Base-by-base conservation (phyloP, 2,797 vertebrate genomes). In the Threskiornis aethiopicus region DNA sequence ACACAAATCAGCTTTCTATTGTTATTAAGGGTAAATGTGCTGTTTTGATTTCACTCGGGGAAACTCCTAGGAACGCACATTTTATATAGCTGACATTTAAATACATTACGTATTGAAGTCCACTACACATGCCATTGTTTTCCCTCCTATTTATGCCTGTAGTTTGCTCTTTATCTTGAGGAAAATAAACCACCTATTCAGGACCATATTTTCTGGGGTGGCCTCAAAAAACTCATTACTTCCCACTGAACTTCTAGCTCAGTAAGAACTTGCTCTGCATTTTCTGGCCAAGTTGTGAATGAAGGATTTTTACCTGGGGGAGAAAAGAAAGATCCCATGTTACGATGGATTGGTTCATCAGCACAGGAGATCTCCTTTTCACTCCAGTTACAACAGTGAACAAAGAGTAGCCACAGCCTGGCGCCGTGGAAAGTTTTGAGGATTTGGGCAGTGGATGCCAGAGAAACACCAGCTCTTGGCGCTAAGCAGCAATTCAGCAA, bases 121-220 rank as follows among this genome's bases (percentile, higher is more conserved):
- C 16, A 42, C 24, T 33, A 58, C 47, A 29, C 4, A 10, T 11
- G 17, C 11, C 15, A 29, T 10, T 67, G 22, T 9, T 76, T 55
- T 29, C 28, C n/a, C 35, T 86, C 35, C 33, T 46, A 11, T 31
- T 77, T 9, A 37, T 19, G 7, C 33, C 47, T 59, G n/a, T 11
- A n/a, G 6, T 44, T 42, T 21, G 39, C 3, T 75, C 28, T 67
- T n/a, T 37, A 54, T 21, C 28, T 71, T 33, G 33, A 92, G 21
- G 42, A 54, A 66, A 79, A 77, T 39, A 21, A 57, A 13, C 37
- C 19, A 55, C 7, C 11, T 69, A 11, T 19, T 72, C 21, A 69
- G 12, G 47, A 29, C 25, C 0, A 0, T 8, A 24, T 37, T 82
- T 76, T 79, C 58, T 57, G 25, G 41, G 8, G 7, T 9, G 2